Evolutionary conservation across 1,140 invertebrate species (phyloP), one percentile per base, ranked within the genome.

Genomic region (Ptiloglossa arizonensis): DNA sequence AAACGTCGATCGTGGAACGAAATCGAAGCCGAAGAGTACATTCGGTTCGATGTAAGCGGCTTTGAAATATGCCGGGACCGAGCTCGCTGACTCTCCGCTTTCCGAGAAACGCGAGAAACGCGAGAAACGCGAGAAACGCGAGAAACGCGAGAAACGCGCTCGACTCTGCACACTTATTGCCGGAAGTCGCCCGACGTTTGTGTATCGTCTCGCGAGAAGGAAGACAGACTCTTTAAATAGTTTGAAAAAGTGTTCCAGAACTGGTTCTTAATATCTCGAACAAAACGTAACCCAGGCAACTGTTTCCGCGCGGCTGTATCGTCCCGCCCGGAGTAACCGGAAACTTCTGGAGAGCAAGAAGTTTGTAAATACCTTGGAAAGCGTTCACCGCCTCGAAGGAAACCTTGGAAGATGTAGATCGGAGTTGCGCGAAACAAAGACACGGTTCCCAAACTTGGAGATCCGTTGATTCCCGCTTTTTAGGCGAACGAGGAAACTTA

Each of bases 341-440:
- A 52, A 73, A 52, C 46, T 62, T 32, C 5, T 17, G 15, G 29
- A 8, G 46, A 71, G 35, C 27, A 11, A 17, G 9, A 38, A 50
- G 29, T 73, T 63, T 63, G 35, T 73, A 73, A 73, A 63, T 52
- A 60, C 46, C 5, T n/a, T 52, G 15, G 41, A n/a, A 60, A 60
- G 5, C 27, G 56, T 48, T 71, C n/a, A 35, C 32, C 11, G 4
- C n/a, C 13, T 57, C 27, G 5, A 13, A 32, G 29, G 5, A 11
- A 24, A 17, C 15, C 11, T 24, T n/a, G 6, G 3, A 8, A 70
- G 1, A 38, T n/a, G 38, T 17, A 48, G 17, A 2, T 38, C 19
- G 15, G 57, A 62, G 29, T 46, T 70, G 1, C 8, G 35, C 9
- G 27, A 8, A 59, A 46, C 11, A 38, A n/a, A n/a, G n/a, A 32